phyloP scores from a whole-genome alignment of 2,113 vertebrate species.

The Hemibagrus wyckioides region DNA sequence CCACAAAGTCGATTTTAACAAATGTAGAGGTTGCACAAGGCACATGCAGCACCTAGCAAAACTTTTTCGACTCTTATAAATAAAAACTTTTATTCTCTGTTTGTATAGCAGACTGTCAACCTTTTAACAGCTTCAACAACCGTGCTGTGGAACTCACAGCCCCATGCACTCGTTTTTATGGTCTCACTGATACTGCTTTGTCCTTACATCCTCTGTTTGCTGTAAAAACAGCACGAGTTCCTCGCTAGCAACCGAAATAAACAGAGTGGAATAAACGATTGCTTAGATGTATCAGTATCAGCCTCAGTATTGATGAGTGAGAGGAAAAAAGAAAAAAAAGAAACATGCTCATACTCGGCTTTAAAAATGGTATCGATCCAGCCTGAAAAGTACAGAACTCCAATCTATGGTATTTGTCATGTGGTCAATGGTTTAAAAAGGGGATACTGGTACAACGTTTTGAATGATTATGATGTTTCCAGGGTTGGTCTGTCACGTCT shows the following conservation, averaged over 20 bases:
- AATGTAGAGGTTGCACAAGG: not conserved
- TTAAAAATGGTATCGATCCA: not conserved
- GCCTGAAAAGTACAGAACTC: not conserved
- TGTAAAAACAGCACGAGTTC: not conserved
- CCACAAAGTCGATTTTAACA: not conserved
- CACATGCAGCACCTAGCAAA: not conserved
- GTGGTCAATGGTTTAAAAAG: not conserved
- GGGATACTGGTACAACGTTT: not conserved
- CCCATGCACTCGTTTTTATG: not conserved
- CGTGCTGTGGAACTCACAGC: not conserved
- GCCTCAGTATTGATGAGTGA: not conserved
- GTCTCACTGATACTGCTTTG: not conserved
- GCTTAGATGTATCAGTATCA: not conserved
- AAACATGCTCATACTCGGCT: not conserved
- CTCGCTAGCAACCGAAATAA: not conserved
- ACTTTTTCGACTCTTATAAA: not conserved
- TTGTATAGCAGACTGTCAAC: not conserved
- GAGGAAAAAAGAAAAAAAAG: not conserved
- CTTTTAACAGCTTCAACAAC: not conserved
- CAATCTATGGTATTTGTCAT: not conserved
- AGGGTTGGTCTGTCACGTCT: not conserved
- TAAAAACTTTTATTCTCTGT: not conserved
- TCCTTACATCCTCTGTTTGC: not conserved
- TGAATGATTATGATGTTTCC: constrained; percentile 6
- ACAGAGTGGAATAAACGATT: not conserved